These are phyloP conservation scores for Pelvicachromis taeniatus DNA, from an alignment of 2,113 vertebrate genomes.

Conservation along the genomic window DNA sequence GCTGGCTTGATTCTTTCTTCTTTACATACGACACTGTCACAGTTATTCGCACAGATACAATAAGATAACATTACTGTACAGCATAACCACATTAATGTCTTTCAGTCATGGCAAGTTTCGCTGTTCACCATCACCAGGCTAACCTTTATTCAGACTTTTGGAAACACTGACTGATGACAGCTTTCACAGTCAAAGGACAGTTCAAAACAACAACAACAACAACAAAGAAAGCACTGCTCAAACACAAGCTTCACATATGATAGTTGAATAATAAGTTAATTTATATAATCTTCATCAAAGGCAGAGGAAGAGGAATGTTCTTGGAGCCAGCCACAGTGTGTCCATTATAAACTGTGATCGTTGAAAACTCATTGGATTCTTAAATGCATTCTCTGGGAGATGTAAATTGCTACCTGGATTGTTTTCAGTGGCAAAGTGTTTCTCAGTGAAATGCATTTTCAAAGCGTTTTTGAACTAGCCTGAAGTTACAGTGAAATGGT, in stretches of 20 bases:
- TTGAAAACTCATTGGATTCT: not conserved
- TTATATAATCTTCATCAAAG: not conserved
- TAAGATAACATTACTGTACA: not conserved
- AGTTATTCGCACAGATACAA: not conserved
- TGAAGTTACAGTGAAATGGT: not conserved
- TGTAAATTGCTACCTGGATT: not conserved
- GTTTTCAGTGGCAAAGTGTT: not conserved
- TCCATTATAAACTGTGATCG: not conserved
- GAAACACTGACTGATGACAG: not conserved
- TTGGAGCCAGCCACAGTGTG: not conserved
- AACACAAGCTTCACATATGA: fast-evolving
- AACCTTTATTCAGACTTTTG: not conserved
- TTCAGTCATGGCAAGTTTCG: not conserved
- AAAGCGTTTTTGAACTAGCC: not conserved
- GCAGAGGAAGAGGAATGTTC: not conserved
- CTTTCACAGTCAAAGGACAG: not conserved
- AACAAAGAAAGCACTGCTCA: not conserved
- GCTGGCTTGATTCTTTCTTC: not conserved
- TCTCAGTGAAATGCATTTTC: not conserved
- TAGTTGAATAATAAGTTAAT: not conserved
- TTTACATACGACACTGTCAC: not conserved
- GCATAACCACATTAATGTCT: not conserved
- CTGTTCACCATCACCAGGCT: not conserved
- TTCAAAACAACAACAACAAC: not conserved
- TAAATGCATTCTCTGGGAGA: not conserved